A percentile compares a stretch with the other conserved stretches of the same genome.
Evolutionary conservation across 2,113 vertebrate genomes (phyloP).

Genomic region (Hippocampus abdominalis): DNA sequence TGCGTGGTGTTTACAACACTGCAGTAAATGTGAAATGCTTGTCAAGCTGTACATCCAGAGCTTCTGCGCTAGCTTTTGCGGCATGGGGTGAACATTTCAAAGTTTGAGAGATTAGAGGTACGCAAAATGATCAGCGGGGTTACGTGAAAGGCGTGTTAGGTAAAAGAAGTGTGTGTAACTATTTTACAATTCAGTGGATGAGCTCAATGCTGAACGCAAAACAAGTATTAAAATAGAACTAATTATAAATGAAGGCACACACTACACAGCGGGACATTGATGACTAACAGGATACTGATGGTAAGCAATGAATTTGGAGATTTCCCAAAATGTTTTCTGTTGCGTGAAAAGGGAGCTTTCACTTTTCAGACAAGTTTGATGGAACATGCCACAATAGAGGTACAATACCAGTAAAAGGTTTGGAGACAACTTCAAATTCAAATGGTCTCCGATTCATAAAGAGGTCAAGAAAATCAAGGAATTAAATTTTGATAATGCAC

Average conservation of each 20-base stretch:
- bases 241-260: background rate
- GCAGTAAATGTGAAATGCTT: slow-evolving; percentile 73
- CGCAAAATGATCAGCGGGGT: slow-evolving; percentile 26
- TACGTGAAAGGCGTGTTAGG: slow-evolving; percentile 30
- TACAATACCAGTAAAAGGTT: slow-evolving; percentile 8
- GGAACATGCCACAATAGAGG: background rate
- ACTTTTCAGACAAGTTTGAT: background rate
- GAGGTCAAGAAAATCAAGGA: no score
- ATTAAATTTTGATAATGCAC: no score
- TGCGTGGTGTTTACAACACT: slow-evolving; percentile 58
- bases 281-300: background rate
- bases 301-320: background rate
- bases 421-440: background rate
- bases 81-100: slow-evolving; percentile 37
- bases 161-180: slow-evolving; percentile 12
- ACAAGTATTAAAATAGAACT: background rate
- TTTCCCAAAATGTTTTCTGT: background rate
- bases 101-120: slow-evolving; percentile 40
- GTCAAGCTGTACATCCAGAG: slow-evolving; percentile 65
- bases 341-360: background rate
- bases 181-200: slow-evolving; percentile 6
- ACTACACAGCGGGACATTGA: background rate
- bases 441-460: no score
- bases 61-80: slow-evolving; percentile 11
- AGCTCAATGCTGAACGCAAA: background rate